Percentiles rank a stretch among this genome's conserved stretches.
These are phyloP conservation scores for Gila robusta DNA, from an alignment of 2,797 vertebrate species.

Conservation along the genomic window DNA sequence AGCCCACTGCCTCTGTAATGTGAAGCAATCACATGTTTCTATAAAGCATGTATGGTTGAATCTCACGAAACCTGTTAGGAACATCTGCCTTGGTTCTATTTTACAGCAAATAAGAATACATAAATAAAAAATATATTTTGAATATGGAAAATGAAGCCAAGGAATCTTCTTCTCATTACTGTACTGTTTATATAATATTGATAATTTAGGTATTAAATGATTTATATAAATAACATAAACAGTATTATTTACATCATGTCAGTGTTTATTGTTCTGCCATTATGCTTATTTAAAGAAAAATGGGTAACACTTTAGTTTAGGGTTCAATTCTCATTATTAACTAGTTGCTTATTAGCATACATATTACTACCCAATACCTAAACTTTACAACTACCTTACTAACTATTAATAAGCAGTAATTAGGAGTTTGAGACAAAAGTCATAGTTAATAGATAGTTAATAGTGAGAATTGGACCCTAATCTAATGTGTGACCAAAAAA, in stretches of 20 bases:
- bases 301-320: not conserved
- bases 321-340: not conserved
- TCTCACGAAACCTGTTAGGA: conserved; percentile 5
- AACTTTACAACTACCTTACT: too few species aligned
- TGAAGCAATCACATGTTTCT: conserved; percentile 64
- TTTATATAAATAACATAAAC: not conserved
- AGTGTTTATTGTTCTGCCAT: not conserved
- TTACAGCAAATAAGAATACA: not conserved
- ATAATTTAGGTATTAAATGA: not conserved
- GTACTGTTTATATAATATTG: not conserved
- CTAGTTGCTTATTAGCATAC: not conserved
- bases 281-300: not conserved
- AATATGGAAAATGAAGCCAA: not conserved
- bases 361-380: too few species aligned
- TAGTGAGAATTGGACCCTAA: not conserved
- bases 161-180: not conserved
- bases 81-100: not conserved
- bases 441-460: not conserved
- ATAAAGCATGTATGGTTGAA: not conserved
- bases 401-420: too few species aligned
- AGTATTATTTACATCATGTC: not conserved
- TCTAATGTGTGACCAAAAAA: not conserved
- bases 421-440: too few species aligned
- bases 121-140: not conserved
- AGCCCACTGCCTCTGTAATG: conserved; percentile 79